A percentile compares a stretch with the other conserved stretches of the same genome.
Evolutionary conservation across 2,113 vertebrate species (phyloP).

Genomic region (Mus musculus): GRCm39 chr16:43448001-43448500

Average conservation of each 20-base stretch:
- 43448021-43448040: slow-evolving; percentile 60
- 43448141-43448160: slow-evolving; percentile 23
- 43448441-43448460: slow-evolving; percentile 2
- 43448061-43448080: slow-evolving; percentile 49
- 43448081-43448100: slow-evolving; percentile 67
- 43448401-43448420: neutral
- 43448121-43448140: slow-evolving; percentile 42
- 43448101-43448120: slow-evolving; percentile 30
- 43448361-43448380: neutral
- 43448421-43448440: slow-evolving; percentile 39
- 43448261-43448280: slow-evolving; percentile 58
- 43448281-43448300: slow-evolving; percentile 48
- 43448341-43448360: slow-evolving; percentile 14
- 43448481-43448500: slow-evolving; percentile 20
- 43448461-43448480: slow-evolving; percentile 32
- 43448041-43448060: slow-evolving; percentile 28
- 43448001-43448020: slow-evolving; percentile 59
- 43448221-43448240: slow-evolving; percentile 54
- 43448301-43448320: slow-evolving; percentile 61
- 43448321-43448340: slow-evolving; percentile 57
- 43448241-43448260: slow-evolving; percentile 55
- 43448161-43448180: slow-evolving; percentile 46
- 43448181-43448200: slow-evolving; percentile 30
- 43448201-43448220: slow-evolving; percentile 52
- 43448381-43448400: neutral